These are phyloP conservation scores for Myzus persicae DNA, from an alignment of 1,140 invertebrate species.

Conservation along the genomic window DNA sequence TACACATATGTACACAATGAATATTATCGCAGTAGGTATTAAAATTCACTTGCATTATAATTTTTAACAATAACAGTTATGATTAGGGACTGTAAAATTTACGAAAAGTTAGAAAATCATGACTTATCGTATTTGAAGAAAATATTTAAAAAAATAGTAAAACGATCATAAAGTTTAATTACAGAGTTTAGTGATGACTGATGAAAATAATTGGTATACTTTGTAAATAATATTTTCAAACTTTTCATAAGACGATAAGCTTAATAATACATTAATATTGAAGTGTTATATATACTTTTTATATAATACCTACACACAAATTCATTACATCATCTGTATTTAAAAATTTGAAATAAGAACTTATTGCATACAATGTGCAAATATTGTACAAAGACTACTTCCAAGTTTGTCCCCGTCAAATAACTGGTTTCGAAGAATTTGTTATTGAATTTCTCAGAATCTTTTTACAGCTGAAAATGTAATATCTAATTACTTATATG, in stretches of 20 bases:
- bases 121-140: too few species aligned
- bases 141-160: neutral
- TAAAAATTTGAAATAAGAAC: neutral
- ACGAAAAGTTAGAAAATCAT: too few species aligned
- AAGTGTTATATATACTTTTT: neutral
- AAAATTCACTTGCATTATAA: too few species aligned
- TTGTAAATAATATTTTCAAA: neutral
- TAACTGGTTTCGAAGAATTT: neutral
- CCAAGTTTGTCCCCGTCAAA: neutral
- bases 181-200: neutral
- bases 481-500: neutral
- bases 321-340: neutral
- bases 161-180: neutral
- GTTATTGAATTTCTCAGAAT: neutral
- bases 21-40: too few species aligned
- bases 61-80: too few species aligned
- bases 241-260: neutral
- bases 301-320: too few species aligned
- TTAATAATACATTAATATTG: neutral
- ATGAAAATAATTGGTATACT: neutral
- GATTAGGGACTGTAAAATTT: too few species aligned
- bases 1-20: too few species aligned
- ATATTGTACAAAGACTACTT: neutral
- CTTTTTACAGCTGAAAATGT: neutral
- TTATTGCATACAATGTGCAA: neutral